Evolutionary conservation across 2,888 invertebrate species (phyloP), one percentile per base, ranked within the genome.

Genomic region (Callimorpha dominula): DNA sequence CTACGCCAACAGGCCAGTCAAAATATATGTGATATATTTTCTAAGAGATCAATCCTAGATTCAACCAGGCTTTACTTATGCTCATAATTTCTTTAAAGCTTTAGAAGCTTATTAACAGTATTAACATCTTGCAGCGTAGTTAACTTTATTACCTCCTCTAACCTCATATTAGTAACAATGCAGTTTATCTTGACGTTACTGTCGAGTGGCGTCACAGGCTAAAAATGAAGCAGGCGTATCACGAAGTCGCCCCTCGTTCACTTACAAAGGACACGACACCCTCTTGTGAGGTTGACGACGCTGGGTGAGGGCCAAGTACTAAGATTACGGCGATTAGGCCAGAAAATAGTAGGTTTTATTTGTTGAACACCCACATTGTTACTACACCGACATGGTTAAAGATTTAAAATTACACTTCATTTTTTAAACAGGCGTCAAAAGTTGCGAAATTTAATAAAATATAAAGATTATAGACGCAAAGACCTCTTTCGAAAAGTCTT

Each of bases 231-330:
- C 78, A 79, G 78, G 80, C 81, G 77, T 79, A 80, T 81, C 81
- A 80, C 70, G 70, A 68, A 65, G 76, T 50, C 75, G 73, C 73
- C 68, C 79, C 80, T 75, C 71, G 77, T 73, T 76, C 72, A 76
- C 70, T 72, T 72, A 83, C 85, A 87, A 86, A 86, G 81, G 79
- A 75, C 69, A 67, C 70, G 74, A 73, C 79, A 78, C 82, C 82
- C 87, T 81, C 86, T 88, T 79, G 82, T 82, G 77, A 81, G 86
- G 84, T 81, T 85, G 81, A 74, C 80, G 81, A 81, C 83, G 79
- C 78, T 52, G 63, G 50, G 50, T 57, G 40, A 43, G 20, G 57
- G 20, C 65, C 73, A 81, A 74, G 75, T 73, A 42, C 46, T 20
- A 65, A 74, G 75, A 75, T 65, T 65, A 57, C 12, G 54, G 81